Evolutionary conservation across 2,113 vertebrate species (phyloP).

Genomic region (Lethenteron reissneri): DNA sequence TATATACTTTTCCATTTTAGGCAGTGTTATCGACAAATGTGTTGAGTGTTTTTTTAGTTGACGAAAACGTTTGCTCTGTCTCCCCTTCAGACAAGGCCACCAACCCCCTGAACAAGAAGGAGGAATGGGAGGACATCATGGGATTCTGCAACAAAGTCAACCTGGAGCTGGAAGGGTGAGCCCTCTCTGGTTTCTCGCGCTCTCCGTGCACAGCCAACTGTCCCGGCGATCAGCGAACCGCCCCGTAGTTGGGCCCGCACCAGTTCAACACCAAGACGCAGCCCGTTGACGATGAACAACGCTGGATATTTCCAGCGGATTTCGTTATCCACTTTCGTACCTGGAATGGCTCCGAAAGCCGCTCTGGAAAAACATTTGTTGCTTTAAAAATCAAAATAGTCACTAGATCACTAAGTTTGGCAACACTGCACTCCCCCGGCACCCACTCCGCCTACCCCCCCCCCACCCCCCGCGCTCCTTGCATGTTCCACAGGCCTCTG

Average conservation of each 20-base stretch:
- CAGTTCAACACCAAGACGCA: no score
- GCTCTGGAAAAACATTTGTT: no score
- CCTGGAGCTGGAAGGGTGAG: constrained; percentile 74
- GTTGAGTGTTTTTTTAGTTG: no score
- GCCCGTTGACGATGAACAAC: no score
- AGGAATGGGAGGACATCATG: constrained; percentile 61
- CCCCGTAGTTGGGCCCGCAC: neutral
- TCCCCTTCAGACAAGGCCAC: constrained; percentile 51
- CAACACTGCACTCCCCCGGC: neutral
- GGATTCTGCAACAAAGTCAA: constrained; percentile 71
- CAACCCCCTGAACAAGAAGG: constrained; percentile 68
- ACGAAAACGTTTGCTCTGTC: neutral
- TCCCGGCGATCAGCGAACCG: neutral
- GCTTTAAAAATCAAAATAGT: no score
- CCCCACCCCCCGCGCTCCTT: neutral
- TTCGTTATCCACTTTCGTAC: no score
- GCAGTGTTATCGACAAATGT: no score
- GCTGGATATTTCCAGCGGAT: no score
- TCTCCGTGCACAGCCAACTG: neutral
- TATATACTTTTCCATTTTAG: no score
- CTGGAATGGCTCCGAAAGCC: no score
- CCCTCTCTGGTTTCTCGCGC: constrained; percentile 1
- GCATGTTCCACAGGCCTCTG: constrained; percentile 34
- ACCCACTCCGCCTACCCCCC: neutral
- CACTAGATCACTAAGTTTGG: no score